phyloP scores from a whole-genome alignment of 2,888 invertebrate species.

The Zygogramma bicolorata region DNA sequence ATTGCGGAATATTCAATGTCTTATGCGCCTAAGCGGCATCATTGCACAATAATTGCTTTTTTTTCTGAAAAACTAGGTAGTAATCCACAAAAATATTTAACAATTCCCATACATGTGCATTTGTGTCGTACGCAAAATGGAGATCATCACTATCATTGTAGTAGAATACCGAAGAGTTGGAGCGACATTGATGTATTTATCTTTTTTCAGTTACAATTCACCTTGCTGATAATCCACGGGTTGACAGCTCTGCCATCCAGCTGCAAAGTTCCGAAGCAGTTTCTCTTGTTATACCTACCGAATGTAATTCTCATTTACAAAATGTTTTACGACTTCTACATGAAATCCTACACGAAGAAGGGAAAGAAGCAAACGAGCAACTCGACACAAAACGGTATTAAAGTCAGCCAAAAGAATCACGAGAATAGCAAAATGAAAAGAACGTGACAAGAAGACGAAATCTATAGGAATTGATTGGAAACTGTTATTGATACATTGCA shows the following conservation, averaged over 20 bases:
- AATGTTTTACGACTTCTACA: slow-evolving; percentile 80
- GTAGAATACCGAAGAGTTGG: too few species aligned
- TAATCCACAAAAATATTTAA: too few species aligned
- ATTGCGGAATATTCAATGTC: too few species aligned
- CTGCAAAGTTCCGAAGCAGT: slow-evolving; percentile 70
- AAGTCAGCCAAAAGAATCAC: slow-evolving; percentile 1
- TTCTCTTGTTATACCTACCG: slow-evolving; percentile 71
- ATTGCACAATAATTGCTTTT: too few species aligned
- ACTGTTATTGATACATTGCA: too few species aligned
- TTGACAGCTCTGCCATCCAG: slow-evolving; percentile 69
- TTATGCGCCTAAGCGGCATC: too few species aligned
- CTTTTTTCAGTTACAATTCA: slow-evolving; percentile 69
- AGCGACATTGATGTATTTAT: neutral
- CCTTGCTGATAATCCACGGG: slow-evolving; percentile 73
- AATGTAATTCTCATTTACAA: slow-evolving; percentile 76
- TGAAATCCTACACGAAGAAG: slow-evolving; percentile 69
- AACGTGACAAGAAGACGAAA: neutral
- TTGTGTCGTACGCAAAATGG: too few species aligned
- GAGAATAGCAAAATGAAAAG: neutral
- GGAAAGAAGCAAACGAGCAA: slow-evolving; percentile 40
- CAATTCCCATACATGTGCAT: too few species aligned
- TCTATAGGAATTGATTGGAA: too few species aligned
- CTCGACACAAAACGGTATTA: neutral
- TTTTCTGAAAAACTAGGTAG: too few species aligned
- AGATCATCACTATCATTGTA: too few species aligned